These are phyloP conservation scores for Trichogramma dendrolimi DNA, from an alignment of 2,888 invertebrate genomes.

Conservation along the genomic window DNA sequence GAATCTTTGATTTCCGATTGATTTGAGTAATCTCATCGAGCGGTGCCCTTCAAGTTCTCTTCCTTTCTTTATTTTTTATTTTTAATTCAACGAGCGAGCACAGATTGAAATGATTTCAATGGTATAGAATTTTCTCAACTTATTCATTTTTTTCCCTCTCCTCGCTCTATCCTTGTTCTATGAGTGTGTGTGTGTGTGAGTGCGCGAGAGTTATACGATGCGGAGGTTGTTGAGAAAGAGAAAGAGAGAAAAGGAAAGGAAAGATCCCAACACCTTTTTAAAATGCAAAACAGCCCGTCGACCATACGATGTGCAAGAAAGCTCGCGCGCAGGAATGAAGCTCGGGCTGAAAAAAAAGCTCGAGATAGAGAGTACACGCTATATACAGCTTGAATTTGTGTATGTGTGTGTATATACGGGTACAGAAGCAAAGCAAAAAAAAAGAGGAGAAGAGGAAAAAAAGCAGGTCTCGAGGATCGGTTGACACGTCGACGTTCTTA, in stretches of 20 bases:
- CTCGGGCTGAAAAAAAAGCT: constrained; percentile 17
- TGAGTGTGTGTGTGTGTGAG: not conserved
- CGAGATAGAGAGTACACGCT: constrained; percentile 9
- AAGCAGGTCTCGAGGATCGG: constrained; percentile 18
- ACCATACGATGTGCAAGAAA: not conserved
- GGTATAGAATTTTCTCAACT: too few relatives aligned
- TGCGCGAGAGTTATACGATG: not conserved
- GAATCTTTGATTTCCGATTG: too few relatives aligned
- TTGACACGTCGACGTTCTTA: constrained; percentile 35
- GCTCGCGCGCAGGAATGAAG: constrained; percentile 26
- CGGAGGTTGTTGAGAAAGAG: constrained; percentile 35
- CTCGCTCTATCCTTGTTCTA: too few relatives aligned
- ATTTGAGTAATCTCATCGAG: too few relatives aligned
- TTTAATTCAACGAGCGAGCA: too few relatives aligned
- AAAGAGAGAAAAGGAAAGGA: constrained; percentile 34
- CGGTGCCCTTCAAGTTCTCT: too few relatives aligned
- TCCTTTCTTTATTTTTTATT: too few relatives aligned
- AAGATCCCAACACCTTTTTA: constrained; percentile 46
- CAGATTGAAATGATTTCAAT: too few relatives aligned
- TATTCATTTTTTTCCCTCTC: too few relatives aligned
- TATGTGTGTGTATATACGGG: not conserved
- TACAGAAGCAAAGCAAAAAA: constrained; percentile 12
- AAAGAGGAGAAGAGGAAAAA: constrained; percentile 17
- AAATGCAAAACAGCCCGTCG: constrained; percentile 50
- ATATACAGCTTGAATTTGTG: too few relatives aligned